Conservation (phyloP, 2,888 invertebrate species). For the Tanytarsus gracilentus region DNA sequence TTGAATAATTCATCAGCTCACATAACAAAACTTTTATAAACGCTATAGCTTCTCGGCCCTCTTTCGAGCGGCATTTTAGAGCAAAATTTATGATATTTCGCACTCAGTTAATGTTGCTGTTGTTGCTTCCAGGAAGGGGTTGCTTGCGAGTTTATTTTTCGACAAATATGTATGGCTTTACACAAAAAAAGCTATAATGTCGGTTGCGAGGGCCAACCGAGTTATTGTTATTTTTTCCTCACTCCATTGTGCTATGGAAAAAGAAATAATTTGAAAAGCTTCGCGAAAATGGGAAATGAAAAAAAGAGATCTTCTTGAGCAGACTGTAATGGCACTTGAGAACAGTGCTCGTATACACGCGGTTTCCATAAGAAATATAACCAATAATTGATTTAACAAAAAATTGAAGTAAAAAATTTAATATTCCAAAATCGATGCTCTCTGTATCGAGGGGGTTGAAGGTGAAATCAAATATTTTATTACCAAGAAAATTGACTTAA, state of each 20-base stretch:
- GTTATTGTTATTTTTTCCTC: not conserved
- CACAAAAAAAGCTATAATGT: not conserved
- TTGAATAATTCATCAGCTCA: slow-evolving; percentile 9
- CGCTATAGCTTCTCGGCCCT: not conserved
- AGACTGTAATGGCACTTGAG: not conserved
- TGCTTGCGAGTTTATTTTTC: not conserved
- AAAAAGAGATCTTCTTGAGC: not conserved
- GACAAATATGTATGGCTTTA: not conserved
- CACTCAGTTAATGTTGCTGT: not conserved
- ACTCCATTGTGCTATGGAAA: not conserved
- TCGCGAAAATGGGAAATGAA: not conserved
- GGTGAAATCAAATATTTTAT: not conserved
- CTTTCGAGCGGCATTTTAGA: not conserved
- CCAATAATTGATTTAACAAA: slow-evolving; percentile 11
- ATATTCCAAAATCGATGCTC: too few species aligned
- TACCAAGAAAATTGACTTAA: too few species aligned
- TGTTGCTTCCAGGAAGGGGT: not conserved
- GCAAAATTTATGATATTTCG: slow-evolving; percentile 1
- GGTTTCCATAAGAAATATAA: not conserved
- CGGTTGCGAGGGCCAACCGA: slow-evolving; percentile 5
- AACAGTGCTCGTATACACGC: not conserved
- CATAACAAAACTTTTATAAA: not conserved
- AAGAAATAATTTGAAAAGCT: not conserved
- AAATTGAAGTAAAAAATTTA: too few species aligned
- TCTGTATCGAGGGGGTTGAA: not conserved